phyloP scores from a whole-genome alignment of 2,113 vertebrate genomes.

The Athene noctua region DNA sequence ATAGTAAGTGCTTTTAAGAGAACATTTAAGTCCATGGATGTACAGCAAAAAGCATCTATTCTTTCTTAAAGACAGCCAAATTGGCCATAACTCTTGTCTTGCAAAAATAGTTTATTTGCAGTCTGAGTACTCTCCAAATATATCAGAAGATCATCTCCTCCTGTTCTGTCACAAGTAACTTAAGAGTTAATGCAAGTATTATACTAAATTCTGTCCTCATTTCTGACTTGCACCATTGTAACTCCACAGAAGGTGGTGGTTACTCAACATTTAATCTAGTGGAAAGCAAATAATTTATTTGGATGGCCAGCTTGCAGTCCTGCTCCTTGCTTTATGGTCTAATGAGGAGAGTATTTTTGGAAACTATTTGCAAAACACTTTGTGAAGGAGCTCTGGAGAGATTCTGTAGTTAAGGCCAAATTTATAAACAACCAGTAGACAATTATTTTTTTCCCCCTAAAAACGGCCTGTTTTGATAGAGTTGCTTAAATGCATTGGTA shows the following conservation, averaged over 20 bases:
- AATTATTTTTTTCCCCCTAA: background rate
- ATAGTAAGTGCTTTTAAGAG: background rate
- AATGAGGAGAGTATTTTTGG: conserved; percentile 39
- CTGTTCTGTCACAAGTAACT: background rate
- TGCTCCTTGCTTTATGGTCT: background rate
- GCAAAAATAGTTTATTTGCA: background rate
- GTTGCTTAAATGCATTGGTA: background rate
- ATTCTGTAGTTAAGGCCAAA: background rate
- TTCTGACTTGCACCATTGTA: background rate
- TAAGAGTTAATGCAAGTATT: background rate
- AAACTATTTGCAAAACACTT: background rate
- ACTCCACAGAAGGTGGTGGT: background rate
- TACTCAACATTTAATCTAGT: conserved; percentile 1
- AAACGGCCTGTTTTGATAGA: background rate
- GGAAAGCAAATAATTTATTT: conserved; percentile 15
- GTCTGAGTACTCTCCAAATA: background rate
- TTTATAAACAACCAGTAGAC: background rate
- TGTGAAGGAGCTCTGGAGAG: background rate
- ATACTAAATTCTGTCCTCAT: background rate
- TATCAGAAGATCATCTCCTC: background rate
- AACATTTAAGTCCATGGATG: background rate
- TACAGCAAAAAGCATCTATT: background rate
- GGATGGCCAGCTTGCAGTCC: background rate
- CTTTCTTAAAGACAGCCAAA: background rate
- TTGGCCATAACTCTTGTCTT: background rate